Evolutionary conservation across 2,113 vertebrate genomes (phyloP).

Genomic region (Heteronetta atricapilla): DNA sequence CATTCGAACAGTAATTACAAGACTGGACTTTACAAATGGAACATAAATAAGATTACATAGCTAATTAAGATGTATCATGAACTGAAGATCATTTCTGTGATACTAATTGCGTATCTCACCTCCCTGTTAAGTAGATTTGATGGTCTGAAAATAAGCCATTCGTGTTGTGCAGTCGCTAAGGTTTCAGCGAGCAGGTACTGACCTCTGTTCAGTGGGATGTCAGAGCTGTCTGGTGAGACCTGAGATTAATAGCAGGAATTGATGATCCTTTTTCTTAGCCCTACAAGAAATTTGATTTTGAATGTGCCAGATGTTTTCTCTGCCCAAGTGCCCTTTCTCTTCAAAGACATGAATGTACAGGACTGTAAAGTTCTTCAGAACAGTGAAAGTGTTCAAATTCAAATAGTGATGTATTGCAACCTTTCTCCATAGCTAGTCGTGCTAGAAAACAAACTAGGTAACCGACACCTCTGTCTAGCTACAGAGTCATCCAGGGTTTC

Average conservation of each 20-base stretch:
- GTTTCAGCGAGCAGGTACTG: neutral
- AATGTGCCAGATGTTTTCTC: neutral
- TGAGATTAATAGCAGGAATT: neutral
- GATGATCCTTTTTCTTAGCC: neutral
- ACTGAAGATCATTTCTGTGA: slow-evolving; percentile 33
- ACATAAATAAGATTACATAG: slow-evolving; percentile 74
- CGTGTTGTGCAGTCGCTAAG: neutral
- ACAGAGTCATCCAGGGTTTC: neutral
- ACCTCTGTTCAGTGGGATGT: neutral
- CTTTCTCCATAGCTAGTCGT: neutral
- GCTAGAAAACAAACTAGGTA: neutral
- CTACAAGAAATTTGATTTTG: neutral
- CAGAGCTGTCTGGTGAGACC: neutral
- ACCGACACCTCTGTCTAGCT: neutral
- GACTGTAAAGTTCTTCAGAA: neutral
- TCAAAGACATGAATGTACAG: neutral
- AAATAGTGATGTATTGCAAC: neutral
- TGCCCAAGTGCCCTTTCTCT: neutral
- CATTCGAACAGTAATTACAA: slow-evolving; percentile 43
- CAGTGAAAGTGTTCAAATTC: neutral
- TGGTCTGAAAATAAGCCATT: slow-evolving; percentile 39
- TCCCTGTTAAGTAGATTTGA: slow-evolving; percentile 54
- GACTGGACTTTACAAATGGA: slow-evolving; percentile 66
- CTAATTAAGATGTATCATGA: slow-evolving; percentile 70
- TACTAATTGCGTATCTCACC: slow-evolving; percentile 62